Evolutionary conservation across 2,888 invertebrate species (phyloP), one percentile per base, ranked within the genome.

Genomic region (Agrochola lychnidis): DNA sequence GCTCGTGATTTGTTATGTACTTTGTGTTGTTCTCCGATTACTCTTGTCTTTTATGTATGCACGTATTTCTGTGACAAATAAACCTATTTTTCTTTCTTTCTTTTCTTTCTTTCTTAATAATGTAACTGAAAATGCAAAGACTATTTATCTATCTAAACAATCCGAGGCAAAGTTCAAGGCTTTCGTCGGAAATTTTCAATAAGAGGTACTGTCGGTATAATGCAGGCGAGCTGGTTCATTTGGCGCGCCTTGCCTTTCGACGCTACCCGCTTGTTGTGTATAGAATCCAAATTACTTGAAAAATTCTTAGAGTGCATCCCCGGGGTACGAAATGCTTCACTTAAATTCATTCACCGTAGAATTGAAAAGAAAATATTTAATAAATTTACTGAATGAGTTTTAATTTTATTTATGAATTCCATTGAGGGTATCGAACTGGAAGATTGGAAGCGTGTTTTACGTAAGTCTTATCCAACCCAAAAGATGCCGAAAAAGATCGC

Each of bases 221-320:
- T 92, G 89, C 92, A 92, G 88, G 86, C 87, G 83, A 91, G 91
- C 90, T 92, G 90, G 92, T 95, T 95, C 94, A 94, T 94, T 95
- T 94, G 93, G 91, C 93, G 85, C 91, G 90, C 89, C 92, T 91
- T 89, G 90, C 90, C 92, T 90, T 91, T 90, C 92, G 90, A 92
- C 90, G 91, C 90, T 85, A 86, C 89, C 85, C 84, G 91, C 84
- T 90, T 92, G 93, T 93, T 94, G 94, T 96, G 95, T 94, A 95
- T 94, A 92, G 95, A 95, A 95, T 95, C 93, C 91, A 95, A 95
- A 95, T 95, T 93, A 94, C 94, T 94, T 91, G 94, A 93, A 95
- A 94, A 95, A 94, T 93, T 92, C 92, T 89, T 87, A 82, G 82
- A 92, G 89, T 92, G 92, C 93, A 93, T 92, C 90, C 89, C 88